Conservation (phyloP, 1,140 invertebrate species). For the Cheumatopsyche charites region DNA sequence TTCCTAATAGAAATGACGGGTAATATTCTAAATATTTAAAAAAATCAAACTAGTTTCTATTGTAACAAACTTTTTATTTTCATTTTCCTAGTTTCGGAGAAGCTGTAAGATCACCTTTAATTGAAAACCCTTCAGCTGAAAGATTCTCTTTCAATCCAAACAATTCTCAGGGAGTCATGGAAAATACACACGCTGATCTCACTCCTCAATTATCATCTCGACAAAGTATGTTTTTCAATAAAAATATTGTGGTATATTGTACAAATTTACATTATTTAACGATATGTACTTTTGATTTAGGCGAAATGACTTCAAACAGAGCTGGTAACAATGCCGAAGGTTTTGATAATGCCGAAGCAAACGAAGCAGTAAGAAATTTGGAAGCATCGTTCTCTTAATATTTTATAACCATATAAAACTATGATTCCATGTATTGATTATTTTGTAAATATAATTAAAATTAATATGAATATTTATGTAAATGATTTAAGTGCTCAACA, state of each 20-base stretch:
- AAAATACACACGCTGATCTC: conserved; percentile 80
- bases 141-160: conserved; percentile 62
- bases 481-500: too few relatives aligned
- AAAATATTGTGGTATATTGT: background rate
- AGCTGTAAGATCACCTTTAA: background rate
- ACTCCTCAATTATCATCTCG: conserved; percentile 76
- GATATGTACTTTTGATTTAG: background rate
- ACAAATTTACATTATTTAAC: background rate
- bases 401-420: too few relatives aligned
- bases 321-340: background rate
- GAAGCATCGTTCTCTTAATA: background rate
- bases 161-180: conserved; percentile 67
- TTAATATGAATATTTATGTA: too few relatives aligned
- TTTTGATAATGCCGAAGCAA: conserved; percentile 2
- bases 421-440: too few relatives aligned
- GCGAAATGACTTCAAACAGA: background rate
- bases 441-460: too few relatives aligned
- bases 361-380: conserved; percentile 14
- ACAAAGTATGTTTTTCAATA: background rate
- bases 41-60: too few relatives aligned
- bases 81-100: conserved; percentile 14
- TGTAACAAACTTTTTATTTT: too few relatives aligned
- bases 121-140: background rate
- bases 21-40: conserved; percentile 48
- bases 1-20: conserved; percentile 83